A percentile compares a stretch with the other conserved stretches of the same genome.
Evolutionary conservation across 2,797 vertebrate genomes (phyloP).

Genomic region (Sebastes goodei): DNA sequence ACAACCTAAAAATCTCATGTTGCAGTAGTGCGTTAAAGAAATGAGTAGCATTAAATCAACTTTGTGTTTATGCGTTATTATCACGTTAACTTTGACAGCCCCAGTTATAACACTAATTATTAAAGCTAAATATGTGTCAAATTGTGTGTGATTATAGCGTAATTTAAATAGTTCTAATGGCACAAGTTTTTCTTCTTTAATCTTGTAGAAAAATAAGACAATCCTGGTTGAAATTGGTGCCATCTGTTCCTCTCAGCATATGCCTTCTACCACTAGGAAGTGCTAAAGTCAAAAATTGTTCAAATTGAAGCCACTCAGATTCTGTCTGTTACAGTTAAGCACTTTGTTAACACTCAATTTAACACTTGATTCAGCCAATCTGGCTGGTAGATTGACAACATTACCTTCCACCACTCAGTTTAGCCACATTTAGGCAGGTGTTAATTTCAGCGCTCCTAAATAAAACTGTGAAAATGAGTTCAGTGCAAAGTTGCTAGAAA

Average conservation of each 20-base stretch:
- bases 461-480: background rate
- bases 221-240: background rate
- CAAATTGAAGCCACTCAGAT: background rate
- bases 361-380: background rate
- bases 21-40: no score
- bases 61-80: no score
- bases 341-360: background rate
- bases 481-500: background rate
- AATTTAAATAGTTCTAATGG: background rate
- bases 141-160: background rate
- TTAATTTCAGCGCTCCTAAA: background rate
- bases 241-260: background rate
- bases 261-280: background rate
- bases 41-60: no score
- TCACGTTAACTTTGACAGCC: no score
- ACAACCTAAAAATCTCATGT: no score
- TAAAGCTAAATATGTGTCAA: background rate
- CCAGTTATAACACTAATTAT: no score
- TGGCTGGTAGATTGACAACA: background rate
- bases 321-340: background rate
- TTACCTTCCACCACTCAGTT: background rate
- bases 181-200: no score
- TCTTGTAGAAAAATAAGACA: background rate
- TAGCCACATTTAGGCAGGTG: background rate
- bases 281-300: background rate